Evolutionary conservation across 2,888 invertebrate species (phyloP).

Genomic region (Drosophila vallismaia): DNA sequence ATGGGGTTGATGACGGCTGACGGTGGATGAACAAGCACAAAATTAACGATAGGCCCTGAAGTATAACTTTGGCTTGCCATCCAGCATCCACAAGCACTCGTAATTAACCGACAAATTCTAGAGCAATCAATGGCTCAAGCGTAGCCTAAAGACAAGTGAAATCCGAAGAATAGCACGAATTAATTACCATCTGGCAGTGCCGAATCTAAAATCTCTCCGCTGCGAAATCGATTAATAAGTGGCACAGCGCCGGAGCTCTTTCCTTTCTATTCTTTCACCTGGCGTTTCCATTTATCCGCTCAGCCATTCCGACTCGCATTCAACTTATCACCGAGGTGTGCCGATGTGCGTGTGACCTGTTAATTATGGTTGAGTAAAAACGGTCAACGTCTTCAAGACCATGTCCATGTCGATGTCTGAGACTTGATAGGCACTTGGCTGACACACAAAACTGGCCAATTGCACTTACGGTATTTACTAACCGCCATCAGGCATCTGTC

Average conservation of each 20-base stretch:
- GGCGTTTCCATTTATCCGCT: conserved; percentile 6
- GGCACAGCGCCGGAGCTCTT: conserved; percentile 57
- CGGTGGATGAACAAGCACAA: conserved; percentile 36
- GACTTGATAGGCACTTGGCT: conserved; percentile 47
- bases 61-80: conserved; percentile 29
- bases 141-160: conserved; percentile 71
- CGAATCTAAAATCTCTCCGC: conserved; percentile 37
- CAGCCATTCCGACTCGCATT: conserved; percentile 20
- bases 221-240: conserved; percentile 73
- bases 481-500: conserved; percentile 15
- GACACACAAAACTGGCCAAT: conserved; percentile 50
- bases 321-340: conserved; percentile 43
- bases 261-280: conserved; percentile 2
- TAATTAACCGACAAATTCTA: conserved; percentile 72
- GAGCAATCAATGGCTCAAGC: conserved; percentile 63
- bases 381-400: conserved; percentile 49
- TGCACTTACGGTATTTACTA: conserved; percentile 14
- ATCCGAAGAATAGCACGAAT: conserved; percentile 58
- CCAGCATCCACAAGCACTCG: conserved; percentile 33
- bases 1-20: conserved; percentile 29
- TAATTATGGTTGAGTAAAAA: conserved; percentile 69
- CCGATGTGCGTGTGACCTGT: conserved; percentile 62
- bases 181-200: conserved; percentile 52
- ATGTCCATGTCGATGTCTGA: conserved; percentile 4
- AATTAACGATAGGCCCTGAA: conserved; percentile 34